A percentile compares a stretch with the other conserved stretches of the same genome.
Conservation (phyloP, 1,140 invertebrate genomes). For the Zaprionus taronus region DNA sequence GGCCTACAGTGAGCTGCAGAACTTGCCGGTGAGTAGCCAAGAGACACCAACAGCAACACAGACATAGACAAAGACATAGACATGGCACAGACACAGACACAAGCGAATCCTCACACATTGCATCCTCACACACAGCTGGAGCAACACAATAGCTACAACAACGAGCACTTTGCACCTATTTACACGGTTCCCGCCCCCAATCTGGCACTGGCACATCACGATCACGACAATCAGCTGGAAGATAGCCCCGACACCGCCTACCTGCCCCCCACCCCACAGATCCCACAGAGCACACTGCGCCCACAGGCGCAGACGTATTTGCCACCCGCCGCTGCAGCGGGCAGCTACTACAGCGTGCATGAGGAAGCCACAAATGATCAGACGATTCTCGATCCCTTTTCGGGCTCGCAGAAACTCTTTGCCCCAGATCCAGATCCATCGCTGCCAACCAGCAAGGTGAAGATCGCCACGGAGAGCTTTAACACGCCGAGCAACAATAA, state of each 20-base stretch:
- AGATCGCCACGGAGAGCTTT: slow-evolving; percentile 82
- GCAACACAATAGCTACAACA: slow-evolving; percentile 71
- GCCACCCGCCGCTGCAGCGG: slow-evolving; percentile 31
- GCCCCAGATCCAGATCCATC: slow-evolving; percentile 85
- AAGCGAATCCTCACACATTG: slow-evolving; percentile 23
- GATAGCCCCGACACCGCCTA: slow-evolving; percentile 57
- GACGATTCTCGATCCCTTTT: slow-evolving; percentile 77
- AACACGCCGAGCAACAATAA: slow-evolving; percentile 85
- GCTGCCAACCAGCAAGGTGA: slow-evolving; percentile 82
- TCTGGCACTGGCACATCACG: slow-evolving; percentile 57
- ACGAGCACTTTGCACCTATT: slow-evolving; percentile 87
- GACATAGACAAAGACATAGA: not conserved
- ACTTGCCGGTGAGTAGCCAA: slow-evolving; percentile 71
- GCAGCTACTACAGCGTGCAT: slow-evolving; percentile 84
- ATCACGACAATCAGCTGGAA: slow-evolving; percentile 72
- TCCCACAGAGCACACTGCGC: slow-evolving; percentile 41
- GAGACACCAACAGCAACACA: not conserved
- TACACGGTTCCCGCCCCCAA: slow-evolving; percentile 93
- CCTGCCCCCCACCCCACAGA: slow-evolving; percentile 46
- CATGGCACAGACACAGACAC: slow-evolving; percentile 14
- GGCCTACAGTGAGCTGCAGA: slow-evolving; percentile 65
- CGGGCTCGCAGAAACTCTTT: slow-evolving; percentile 84
- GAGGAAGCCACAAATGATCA: slow-evolving; percentile 85
- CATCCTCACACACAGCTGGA: slow-evolving; percentile 61
- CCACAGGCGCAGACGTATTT: slow-evolving; percentile 50